Base-by-base conservation (phyloP, 2,113 vertebrate species). In the Ranitomeya variabilis region DNA sequence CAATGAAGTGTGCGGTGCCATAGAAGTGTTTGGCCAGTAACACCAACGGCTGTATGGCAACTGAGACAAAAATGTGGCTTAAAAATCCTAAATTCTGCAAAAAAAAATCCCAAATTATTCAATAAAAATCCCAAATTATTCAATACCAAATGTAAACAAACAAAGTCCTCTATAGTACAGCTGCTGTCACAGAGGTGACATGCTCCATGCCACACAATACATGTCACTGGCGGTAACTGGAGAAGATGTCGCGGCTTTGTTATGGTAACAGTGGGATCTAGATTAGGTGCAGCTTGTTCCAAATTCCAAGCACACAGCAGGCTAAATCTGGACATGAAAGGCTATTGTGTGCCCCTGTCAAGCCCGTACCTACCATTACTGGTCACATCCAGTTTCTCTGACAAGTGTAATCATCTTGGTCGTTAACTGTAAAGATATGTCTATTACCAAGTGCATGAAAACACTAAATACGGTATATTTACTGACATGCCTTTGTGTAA, bases 241-340 rank as follows among this genome's bases (percentile, higher is more conserved):
- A 66, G 16, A n/a, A 26, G 12, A 83, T n/a, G 9, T 83, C 12
- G 52, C 6, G 18, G 45, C 21, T 83, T 67, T 69, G 81, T 83
- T 83, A 52, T 69, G 37, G 81, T 4, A 69, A 83, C 81, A 31
- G 55, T 83, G 12, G 16, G n/a, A 83, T 51, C 21, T 14, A 84
- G 12, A 54, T 84, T 54, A 26, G 11, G 45, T 31, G 14, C 45
- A 84, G n/a, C n/a, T 16, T 51, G 21, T 69, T 51, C 62, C 23
- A n/a, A 21, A 2, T 16, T 69, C 45, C 6, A 19, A 14, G 23
- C 80, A 59, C 9, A n/a, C n/a, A 59, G 5, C 6, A 83, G 31
- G 18, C 3, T 26, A 8, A 69, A 45, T 23, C 37, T 10, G 26
- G 45, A 69, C 62, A 83, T 69, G 60, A 66, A 52, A 54, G 45